phyloP scores from a whole-genome alignment of 2,113 vertebrate species.

The Festucalex cinctus region DNA sequence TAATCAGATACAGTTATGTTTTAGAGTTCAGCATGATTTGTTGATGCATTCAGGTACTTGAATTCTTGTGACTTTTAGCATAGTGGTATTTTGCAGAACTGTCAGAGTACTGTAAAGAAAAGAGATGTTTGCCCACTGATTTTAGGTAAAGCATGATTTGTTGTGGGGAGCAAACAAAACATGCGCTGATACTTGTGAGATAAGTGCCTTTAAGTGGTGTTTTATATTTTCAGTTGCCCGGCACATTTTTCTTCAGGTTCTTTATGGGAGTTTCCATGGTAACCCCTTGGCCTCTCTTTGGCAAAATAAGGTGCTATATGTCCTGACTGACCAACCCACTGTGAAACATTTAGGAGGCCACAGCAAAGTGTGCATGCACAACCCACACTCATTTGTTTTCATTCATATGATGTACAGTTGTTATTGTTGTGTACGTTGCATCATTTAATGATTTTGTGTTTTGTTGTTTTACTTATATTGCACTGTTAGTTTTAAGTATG shows the following conservation, averaged over 20 bases:
- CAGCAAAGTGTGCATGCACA: conserved; percentile 36
- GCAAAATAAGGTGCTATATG: conserved; percentile 17
- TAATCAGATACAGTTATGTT: conserved; percentile 11
- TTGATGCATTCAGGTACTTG: conserved; percentile 56
- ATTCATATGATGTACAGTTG: conserved; percentile 27
- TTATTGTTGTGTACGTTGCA: conserved; percentile 46
- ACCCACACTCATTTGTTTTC: conserved; percentile 37
- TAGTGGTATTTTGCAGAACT: conserved; percentile 28
- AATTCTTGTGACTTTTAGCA: conserved; percentile 40
- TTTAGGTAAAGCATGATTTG: background rate
- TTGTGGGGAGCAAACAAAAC: background rate
- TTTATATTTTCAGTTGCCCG: background rate
- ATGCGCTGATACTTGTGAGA: background rate
- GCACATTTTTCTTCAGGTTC: conserved; percentile 19
- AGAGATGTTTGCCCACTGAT: conserved; percentile 4
- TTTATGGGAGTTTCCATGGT: background rate
- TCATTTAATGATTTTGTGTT: conserved; percentile 74
- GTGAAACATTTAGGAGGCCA: conserved; percentile 25
- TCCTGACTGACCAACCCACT: background rate
- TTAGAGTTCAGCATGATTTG: conserved; percentile 5
- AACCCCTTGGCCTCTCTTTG: background rate
- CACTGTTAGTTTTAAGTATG: conserved; percentile 76
- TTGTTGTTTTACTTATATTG: conserved; percentile 72
- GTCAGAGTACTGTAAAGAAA: conserved; percentile 62
- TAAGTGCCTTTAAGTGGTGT: conserved; percentile 17